Base-by-base conservation (phyloP, 2,113 vertebrate species). In the Festucalex cinctus region DNA sequence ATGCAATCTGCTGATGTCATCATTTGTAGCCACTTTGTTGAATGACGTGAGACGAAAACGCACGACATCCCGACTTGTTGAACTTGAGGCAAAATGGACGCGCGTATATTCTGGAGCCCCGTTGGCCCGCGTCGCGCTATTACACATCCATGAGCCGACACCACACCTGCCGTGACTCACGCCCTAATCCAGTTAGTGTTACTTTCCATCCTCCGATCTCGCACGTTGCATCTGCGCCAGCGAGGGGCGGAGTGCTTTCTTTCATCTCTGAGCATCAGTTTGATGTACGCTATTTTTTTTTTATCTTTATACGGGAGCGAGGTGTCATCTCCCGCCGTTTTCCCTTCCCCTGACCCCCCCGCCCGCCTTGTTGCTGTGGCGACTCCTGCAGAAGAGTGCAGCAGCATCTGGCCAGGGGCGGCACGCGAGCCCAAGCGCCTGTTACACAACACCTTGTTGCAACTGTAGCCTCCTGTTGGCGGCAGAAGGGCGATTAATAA, bases 321-420 rank as follows among this genome's bases (percentile, higher is more conserved):
- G 66, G 69, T 68, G 56, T 77, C 61, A 3, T 68, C 36, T 66
- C 26, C 32, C 61, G 49, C 65, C 39, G 63, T 53, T 17, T 7
- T 17, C 5, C 16, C 28, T 19, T 7, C 28, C n/a, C 28, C 6
- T 4, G 1, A 22, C 61, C 59, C 66, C 58, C 64, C 41, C 54
- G 54, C 32, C 37, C 44, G 43, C 8, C 53, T 51, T 51, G 19
- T 88, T 88, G 86, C 89, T 76, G 85, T 88, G 84, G 84, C 59
- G 78, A 88, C 73, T 76, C 74, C 69, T 80, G 69, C 83, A 41
- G 71, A 49, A n/a, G 19, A 49, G 65, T 54, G 35, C 74, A 63
- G 64, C 67, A 72, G 68, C 72, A 77, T 78, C 72, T 70, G 70
- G 43, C 63, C 65, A 44, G 44, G 68, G 46, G 61, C 43, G 44